These are phyloP conservation scores for Mythimna vitellina DNA, from an alignment of 2,888 invertebrate species.

Conservation along the genomic window DNA sequence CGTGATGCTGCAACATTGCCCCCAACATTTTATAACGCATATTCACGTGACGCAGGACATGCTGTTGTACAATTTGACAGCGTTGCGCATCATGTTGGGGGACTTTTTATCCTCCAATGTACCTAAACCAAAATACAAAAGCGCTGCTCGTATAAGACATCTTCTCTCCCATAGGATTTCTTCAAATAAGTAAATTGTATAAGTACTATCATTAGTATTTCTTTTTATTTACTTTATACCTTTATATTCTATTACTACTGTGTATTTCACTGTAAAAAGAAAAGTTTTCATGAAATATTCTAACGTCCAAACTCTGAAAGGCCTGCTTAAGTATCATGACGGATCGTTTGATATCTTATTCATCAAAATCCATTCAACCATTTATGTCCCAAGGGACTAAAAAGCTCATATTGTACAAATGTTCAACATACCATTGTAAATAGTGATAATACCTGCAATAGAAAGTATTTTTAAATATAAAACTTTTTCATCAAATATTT, in stretches of 20 bases:
- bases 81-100: no score
- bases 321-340: slow-evolving; percentile 18
- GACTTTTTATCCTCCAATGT: no score
- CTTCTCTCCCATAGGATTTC: not conserved
- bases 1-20: no score
- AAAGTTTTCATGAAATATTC: slow-evolving; percentile 11
- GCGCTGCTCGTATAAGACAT: not conserved
- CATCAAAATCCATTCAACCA: slow-evolving; percentile 39
- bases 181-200: not conserved
- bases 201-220: slow-evolving; percentile 3
- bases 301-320: slow-evolving; percentile 5
- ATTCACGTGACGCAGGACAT: no score
- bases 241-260: no score
- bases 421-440: slow-evolving; percentile 63
- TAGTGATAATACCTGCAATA: slow-evolving; percentile 63
- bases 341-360: slow-evolving; percentile 33
- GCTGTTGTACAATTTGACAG: no score
- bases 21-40: no score
- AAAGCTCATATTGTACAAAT: slow-evolving; percentile 56
- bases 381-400: slow-evolving; percentile 44
- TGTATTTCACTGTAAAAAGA: slow-evolving; percentile 17
- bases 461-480: slow-evolving; percentile 52
- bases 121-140: not conserved
- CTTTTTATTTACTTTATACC: not conserved
- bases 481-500: slow-evolving; percentile 17